Evolutionary conservation across 2,888 invertebrate genomes (phyloP).

Genomic region (Diarsia brunnea): DNA sequence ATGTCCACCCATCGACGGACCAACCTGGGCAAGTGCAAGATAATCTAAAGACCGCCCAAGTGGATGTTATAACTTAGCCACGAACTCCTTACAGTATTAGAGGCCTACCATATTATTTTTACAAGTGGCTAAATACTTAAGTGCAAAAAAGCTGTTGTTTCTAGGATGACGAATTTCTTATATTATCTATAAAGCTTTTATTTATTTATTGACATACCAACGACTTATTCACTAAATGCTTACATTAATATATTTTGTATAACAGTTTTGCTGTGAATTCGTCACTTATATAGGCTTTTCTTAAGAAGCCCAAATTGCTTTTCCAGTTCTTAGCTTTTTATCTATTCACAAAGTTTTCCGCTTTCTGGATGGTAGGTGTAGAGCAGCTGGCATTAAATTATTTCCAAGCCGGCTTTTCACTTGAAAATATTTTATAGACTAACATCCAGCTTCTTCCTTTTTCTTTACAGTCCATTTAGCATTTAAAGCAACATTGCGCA

Average conservation of each 20-base stretch:
- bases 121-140: neutral
- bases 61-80: too few relatives aligned
- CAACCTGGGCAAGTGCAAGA: too few relatives aligned
- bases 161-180: neutral
- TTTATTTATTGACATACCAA: too few relatives aligned
- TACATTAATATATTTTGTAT: too few relatives aligned
- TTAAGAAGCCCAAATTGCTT: neutral
- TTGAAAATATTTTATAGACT: neutral
- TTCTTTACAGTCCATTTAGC: neutral
- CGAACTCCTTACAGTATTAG: neutral
- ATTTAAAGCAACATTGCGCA: neutral
- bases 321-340: constrained; percentile 3
- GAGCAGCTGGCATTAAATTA: constrained; percentile 12
- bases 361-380: neutral
- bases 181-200: too few relatives aligned
- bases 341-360: neutral
- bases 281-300: too few relatives aligned
- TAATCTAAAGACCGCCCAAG: too few relatives aligned
- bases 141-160: neutral
- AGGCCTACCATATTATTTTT: neutral
- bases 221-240: too few relatives aligned
- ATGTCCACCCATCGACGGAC: too few relatives aligned
- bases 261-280: too few relatives aligned
- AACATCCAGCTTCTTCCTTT: neutral
- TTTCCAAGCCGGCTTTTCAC: constrained; percentile 20